Percentiles rank a stretch among this genome's conserved stretches.
Evolutionary conservation across 2,888 invertebrate species (phyloP).

Genomic region (Drepanosiphum platanoidis): DNA sequence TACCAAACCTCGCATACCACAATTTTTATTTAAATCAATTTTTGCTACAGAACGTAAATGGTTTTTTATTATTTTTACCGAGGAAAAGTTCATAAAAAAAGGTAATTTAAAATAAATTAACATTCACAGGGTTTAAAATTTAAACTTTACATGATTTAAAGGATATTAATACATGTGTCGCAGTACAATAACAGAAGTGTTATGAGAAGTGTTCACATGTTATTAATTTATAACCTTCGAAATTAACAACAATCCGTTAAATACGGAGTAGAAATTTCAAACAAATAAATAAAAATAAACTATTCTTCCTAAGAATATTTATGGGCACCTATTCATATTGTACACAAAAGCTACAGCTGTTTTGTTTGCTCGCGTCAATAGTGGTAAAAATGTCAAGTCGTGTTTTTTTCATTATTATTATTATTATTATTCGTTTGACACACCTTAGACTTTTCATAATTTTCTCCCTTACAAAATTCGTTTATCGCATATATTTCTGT

Average conservation of each 20-base stretch:
- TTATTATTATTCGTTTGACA: conserved; percentile 39
- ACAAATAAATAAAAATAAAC: background rate
- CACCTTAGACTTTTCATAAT: conserved; percentile 34
- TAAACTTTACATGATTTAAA: too few relatives aligned
- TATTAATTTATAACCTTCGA: background rate
- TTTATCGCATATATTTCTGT: conserved; percentile 11
- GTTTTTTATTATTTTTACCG: background rate
- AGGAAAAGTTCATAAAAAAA: background rate
- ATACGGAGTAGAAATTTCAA: background rate
- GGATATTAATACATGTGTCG: background rate
- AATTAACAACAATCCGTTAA: background rate
- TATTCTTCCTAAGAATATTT: background rate
- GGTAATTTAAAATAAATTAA: background rate
- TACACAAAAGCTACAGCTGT: background rate
- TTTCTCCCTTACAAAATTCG: conserved; percentile 25
- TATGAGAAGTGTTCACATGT: background rate
- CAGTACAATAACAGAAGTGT: background rate
- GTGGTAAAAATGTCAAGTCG: conserved; percentile 30
- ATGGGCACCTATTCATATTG: background rate
- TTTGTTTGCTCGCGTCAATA: conserved; percentile 7
- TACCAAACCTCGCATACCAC: background rate
- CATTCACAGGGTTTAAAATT: background rate
- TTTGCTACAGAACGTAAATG: background rate
- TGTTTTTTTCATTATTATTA: conserved; percentile 7
- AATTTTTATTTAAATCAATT: conserved; percentile 12